Evolutionary conservation across 2,888 invertebrate species (phyloP).

Genomic region (Drosophila subsilvestris): DNA sequence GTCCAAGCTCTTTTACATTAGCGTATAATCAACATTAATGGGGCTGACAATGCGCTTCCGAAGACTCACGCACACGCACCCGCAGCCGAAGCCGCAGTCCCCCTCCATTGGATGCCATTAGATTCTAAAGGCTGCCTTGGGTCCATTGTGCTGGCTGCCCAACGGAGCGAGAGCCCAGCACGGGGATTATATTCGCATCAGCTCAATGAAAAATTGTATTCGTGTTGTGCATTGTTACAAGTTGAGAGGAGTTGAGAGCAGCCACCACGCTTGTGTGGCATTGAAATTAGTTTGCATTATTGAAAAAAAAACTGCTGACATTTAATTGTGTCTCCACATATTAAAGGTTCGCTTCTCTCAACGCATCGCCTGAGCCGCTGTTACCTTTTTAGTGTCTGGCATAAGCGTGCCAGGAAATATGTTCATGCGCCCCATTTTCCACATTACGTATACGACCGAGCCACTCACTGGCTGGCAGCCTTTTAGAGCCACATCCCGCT

Average conservation of each 20-base stretch:
- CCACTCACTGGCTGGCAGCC: conserved; percentile 11
- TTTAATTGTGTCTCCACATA: conserved; percentile 27
- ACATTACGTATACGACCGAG: conserved; percentile 52
- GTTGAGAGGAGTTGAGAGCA: background rate
- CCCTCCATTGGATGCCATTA: conserved; percentile 13
- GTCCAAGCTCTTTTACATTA: conserved; percentile 52
- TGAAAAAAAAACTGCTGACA: conserved; percentile 30
- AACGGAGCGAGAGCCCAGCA: conserved; percentile 46
- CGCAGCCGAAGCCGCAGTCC: conserved; percentile 21
- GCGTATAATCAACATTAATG: conserved; percentile 79
- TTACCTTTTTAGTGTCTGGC: conserved; percentile 18
- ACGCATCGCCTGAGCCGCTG: conserved; percentile 1
- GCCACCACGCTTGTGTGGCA: conserved; percentile 19
- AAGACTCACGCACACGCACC: conserved; percentile 26
- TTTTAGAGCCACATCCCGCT: conserved; percentile 42
- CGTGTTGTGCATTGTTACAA: conserved; percentile 31
- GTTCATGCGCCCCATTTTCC: conserved; percentile 50
- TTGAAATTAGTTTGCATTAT: conserved; percentile 53
- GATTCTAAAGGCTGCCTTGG: conserved; percentile 28
- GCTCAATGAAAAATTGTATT: conserved; percentile 72
- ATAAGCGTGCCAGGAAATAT: conserved; percentile 31
- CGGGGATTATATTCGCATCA: conserved; percentile 73
- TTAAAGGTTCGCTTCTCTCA: background rate
- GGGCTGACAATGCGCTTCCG: conserved; percentile 72
- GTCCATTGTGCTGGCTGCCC: conserved; percentile 62